These are phyloP conservation scores for Amphipoea lucens DNA, from an alignment of 2,888 invertebrate genomes.

Conservation along the genomic window DNA sequence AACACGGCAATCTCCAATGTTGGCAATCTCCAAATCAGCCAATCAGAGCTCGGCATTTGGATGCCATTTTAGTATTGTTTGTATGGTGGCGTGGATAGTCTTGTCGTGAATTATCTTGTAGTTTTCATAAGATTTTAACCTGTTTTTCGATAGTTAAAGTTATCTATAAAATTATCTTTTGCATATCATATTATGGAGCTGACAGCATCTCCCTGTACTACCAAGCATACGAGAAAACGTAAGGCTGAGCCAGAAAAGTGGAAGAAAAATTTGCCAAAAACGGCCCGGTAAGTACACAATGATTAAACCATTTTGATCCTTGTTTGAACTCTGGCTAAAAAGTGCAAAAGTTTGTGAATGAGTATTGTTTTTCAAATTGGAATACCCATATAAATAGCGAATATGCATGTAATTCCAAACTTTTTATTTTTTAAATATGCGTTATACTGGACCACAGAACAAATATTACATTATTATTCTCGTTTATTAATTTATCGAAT, in stretches of 20 bases:
- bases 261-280: neutral
- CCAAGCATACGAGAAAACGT: neutral
- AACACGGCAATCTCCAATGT: conserved; percentile 12
- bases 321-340: neutral
- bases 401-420: too few relatives aligned
- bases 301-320: neutral
- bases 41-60: neutral
- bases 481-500: too few relatives aligned
- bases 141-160: too few relatives aligned
- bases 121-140: too few relatives aligned
- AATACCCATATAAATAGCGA: too few relatives aligned
- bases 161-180: neutral
- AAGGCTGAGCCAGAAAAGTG: conserved; percentile 1
- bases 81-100: too few relatives aligned
- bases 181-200: neutral
- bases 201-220: conserved; percentile 3
- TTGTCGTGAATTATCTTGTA: too few relatives aligned
- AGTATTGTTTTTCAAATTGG: neutral
- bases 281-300: neutral
- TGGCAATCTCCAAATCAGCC: neutral
- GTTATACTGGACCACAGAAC: too few relatives aligned
- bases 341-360: neutral
- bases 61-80: neutral
- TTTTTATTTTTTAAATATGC: too few relatives aligned
- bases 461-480: too few relatives aligned